Evolutionary conservation across 2,113 vertebrate genomes (phyloP), one percentile per base, ranked within the genome.

Genomic region (Ageneiosus marmoratus): DNA sequence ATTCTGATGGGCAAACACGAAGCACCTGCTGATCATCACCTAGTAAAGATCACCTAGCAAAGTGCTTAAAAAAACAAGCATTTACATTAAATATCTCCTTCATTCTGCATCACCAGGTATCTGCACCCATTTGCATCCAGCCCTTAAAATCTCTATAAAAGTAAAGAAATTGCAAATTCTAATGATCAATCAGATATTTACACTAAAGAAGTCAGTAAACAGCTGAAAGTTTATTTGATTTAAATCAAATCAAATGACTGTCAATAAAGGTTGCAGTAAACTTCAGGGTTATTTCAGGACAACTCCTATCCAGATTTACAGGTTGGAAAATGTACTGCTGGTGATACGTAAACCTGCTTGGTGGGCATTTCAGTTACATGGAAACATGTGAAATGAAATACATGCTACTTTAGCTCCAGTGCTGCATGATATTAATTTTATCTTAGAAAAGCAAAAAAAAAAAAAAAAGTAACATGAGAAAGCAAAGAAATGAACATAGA

Each of bases 201-300:
- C 84, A 87, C 72, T 82, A n/a, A 78, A 29, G 58, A 29, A 85
- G 74, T 83, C 84, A 86, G 58, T 63, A 7, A 56, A 81, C 83
- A 89, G 67, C 74, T 87, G 65, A 44, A 13, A n/a, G n/a, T n/a
- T n/a, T 41, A 2, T 41, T 2, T 2, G 62, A 77, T 83, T 83
- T 69, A 77, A 9, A 20, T 65, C 32, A 69, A 78, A 84, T 50
- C 51, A 62, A 77, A 79, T 50, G 46, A 44, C 15, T 13, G 34
- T 1, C 32, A 46, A 37, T 82, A 74, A 84, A 78, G 44, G 6
- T 13, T 63, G 73, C 27, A 82, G 83, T 87, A 48, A 79, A 20
- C 1, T 5, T 10, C 37, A 8, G 6, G 2, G 22, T n/a, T 32
- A 29, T 6, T 63, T 63, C 13, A 0, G 27, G 27, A 62, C 9